Base-by-base conservation (phyloP, 2,797 vertebrate genomes). In the Myripristis murdjan region DNA sequence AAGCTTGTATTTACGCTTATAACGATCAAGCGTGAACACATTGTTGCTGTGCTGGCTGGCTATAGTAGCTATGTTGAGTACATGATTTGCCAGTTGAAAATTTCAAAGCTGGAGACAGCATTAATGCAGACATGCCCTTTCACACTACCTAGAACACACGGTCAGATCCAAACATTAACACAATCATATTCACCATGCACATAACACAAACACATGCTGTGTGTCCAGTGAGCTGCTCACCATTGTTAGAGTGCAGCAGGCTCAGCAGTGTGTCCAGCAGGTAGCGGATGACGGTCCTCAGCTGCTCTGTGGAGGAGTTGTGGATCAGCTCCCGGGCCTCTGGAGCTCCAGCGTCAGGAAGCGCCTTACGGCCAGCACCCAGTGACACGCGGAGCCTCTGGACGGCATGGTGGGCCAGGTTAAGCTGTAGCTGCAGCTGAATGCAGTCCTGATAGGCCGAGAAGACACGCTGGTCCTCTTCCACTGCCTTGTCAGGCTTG, bases 401-500 rank as follows among this genome's bases (percentile, higher is more conserved):
- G 31, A 99, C 98, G 0, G 98, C 97, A 53, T 99, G 97, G 88
- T 99, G 97, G 68, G 98, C 97, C 91, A 99, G 92, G 89, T 99
- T 99, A 37, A 99, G 94, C 48, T 99, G 98, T 73, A 99, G 95
- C 81, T 99, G 98, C 56, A 99, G 94, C 89, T 99, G 98, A 88
- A 98, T 97, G 85, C 98, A 99, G 89, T 99, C 98, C 85, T 99
- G 98, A 86, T 99, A 99, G 64, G 98, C 98, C 11, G 98, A 99
- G 93, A 99, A 99, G 3, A 99, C 98, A 3, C 97, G 95, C 78
- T 97, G 96, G 81, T 99, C 98, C 91, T 99, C 98, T 79, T 99
- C 98, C 18, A 99, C 97, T 10, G 98, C 98, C 75, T 99, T 99
- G 93, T 99, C 98, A 0, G 98, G 98, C 82, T 99, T 99, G 24